Percentiles rank a stretch among this genome's conserved stretches.
Conservation (phyloP, 2,113 vertebrate species). For the Ceyx melanurus region DNA sequence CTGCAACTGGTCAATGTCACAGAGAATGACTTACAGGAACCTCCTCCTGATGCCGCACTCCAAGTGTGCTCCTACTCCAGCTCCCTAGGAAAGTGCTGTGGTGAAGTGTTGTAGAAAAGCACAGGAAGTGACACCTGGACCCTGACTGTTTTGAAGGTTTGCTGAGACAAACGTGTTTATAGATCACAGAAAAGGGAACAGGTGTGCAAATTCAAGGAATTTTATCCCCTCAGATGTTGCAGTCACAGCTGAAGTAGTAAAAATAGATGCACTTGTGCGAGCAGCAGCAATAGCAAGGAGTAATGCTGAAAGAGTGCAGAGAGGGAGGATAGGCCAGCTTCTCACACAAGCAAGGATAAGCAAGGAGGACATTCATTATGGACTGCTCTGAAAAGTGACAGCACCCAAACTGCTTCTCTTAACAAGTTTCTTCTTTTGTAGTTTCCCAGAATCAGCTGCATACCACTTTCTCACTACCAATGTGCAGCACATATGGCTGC, state of each 20-base stretch:
- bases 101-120: not conserved
- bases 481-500: slow-evolving; percentile 50
- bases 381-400: not conserved
- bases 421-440: slow-evolving; percentile 12
- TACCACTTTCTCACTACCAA: slow-evolving; percentile 20
- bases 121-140: not conserved
- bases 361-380: not conserved
- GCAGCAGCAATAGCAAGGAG: not conserved
- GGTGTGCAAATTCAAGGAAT: slow-evolving; percentile 37
- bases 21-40: not conserved
- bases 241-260: slow-evolving; percentile 28
- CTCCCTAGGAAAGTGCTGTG: not conserved
- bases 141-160: not conserved
- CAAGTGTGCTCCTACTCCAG: not conserved
- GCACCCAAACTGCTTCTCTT: not conserved
- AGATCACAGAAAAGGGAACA: not conserved
- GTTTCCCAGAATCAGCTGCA: slow-evolving; percentile 4
- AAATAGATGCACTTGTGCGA: not conserved
- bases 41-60: not conserved
- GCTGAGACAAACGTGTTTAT: slow-evolving; percentile 21
- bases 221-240: slow-evolving; percentile 26
- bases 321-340: slow-evolving; percentile 4
- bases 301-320: slow-evolving; percentile 13
- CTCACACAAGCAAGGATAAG: not conserved
- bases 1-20: not conserved